phyloP scores from a whole-genome alignment of 2,113 vertebrate species.

The Aspiorhynchus laticeps region DNA sequence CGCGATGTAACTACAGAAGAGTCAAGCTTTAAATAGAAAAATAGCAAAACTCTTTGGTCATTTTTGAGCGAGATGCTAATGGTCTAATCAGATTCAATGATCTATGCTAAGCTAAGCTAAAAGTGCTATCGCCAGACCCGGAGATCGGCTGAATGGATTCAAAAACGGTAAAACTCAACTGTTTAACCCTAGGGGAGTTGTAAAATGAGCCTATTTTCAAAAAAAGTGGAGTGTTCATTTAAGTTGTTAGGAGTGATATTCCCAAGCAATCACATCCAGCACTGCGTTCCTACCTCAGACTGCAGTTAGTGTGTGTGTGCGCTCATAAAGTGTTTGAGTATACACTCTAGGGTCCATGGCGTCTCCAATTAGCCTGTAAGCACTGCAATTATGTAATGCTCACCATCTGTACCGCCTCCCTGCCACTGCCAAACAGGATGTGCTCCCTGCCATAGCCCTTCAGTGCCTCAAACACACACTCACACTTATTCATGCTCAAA shows the following conservation, averaged over 20 bases:
- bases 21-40: too few species aligned
- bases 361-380: conserved; percentile 69
- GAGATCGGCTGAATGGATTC: too few species aligned
- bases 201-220: too few species aligned
- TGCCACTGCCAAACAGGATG: conserved; percentile 56
- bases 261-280: neutral
- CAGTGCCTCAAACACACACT: conserved; percentile 25
- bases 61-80: too few species aligned
- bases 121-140: too few species aligned
- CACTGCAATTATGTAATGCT: conserved; percentile 75
- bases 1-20: neutral
- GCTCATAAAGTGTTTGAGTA: conserved; percentile 64
- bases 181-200: too few species aligned
- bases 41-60: too few species aligned
- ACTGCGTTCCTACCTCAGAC: neutral
- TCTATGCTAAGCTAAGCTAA: too few species aligned
- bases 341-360: conserved; percentile 58
- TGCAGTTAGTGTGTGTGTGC: conserved; percentile 6
- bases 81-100: too few species aligned
- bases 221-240: too few species aligned
- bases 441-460: conserved; percentile 57
- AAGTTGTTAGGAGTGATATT: neutral
- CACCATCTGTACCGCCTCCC: conserved; percentile 66
- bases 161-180: too few species aligned
- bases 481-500: neutral